A percentile compares a stretch with the other conserved stretches of the same genome.
Evolutionary conservation across 2,888 invertebrate species (phyloP).

Genomic region (Ectemnius lituratus): DNA sequence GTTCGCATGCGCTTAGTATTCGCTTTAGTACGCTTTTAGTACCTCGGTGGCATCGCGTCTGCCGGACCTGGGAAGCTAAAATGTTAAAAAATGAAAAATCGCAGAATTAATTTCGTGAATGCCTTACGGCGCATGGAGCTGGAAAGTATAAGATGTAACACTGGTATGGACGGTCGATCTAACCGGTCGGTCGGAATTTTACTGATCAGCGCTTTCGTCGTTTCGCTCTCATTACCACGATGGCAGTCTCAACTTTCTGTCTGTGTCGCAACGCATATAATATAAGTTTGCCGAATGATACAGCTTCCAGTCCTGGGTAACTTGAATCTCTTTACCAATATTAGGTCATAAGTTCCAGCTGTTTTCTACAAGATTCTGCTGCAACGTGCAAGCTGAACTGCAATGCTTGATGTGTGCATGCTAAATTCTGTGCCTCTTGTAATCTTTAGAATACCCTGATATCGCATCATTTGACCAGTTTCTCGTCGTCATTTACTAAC

Average conservation of each 20-base stretch:
- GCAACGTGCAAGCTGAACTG: too few relatives aligned
- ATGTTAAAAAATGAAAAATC: constrained; percentile 77
- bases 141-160: constrained; percentile 77
- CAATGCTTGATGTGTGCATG: too few relatives aligned
- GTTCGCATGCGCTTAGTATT: constrained; percentile 62
- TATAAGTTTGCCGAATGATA: constrained; percentile 47
- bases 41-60: constrained; percentile 78
- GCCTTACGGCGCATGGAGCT: constrained; percentile 58
- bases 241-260: constrained; percentile 21
- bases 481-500: too few relatives aligned
- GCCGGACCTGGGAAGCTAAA: constrained; percentile 79
- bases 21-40: constrained; percentile 71
- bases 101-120: constrained; percentile 72
- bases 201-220: background rate
- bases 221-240: constrained; percentile 23
- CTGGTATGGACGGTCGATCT: constrained; percentile 56
- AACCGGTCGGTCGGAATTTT: constrained; percentile 2
- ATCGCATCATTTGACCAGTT: too few relatives aligned
- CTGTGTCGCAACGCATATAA: constrained; percentile 55
- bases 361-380: too few relatives aligned
- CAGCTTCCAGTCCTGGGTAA: constrained; percentile 49
- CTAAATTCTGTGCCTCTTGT: too few relatives aligned
- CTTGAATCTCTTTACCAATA: background rate
- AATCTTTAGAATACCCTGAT: too few relatives aligned
- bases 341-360: background rate